A percentile compares a stretch with the other conserved stretches of the same genome.
Conservation (phyloP, 2,113 vertebrate genomes). For the Triplophysa dalaica region DNA sequence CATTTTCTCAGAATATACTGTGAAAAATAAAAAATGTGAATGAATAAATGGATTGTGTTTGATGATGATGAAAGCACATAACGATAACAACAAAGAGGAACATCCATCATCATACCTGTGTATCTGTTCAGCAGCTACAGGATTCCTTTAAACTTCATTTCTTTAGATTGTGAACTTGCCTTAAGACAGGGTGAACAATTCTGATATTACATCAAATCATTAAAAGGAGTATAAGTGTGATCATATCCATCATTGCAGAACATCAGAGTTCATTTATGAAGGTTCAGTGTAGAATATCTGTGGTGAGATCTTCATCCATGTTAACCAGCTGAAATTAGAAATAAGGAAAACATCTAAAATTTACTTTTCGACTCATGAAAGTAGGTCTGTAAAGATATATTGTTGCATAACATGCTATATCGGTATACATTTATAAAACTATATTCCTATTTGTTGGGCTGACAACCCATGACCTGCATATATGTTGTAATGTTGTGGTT, state of each 20-base stretch:
- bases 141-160: no score
- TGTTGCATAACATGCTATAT: no score
- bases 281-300: conserved; percentile 25
- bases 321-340: conserved; percentile 60
- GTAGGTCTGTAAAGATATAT: no score
- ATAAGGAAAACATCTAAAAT: neutral
- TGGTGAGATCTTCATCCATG: conserved; percentile 30
- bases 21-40: neutral
- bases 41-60: neutral
- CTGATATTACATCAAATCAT: no score
- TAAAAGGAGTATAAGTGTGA: no score
- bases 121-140: neutral
- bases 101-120: neutral
- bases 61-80: no score
- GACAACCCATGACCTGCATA: no score
- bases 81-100: neutral
- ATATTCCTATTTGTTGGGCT: no score
- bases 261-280: conserved; percentile 17
- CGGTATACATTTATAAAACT: no score
- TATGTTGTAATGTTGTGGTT: no score
- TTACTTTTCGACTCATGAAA: no score
- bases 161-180: neutral
- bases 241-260: neutral
- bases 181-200: neutral
- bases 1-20: conserved; percentile 17